Evolutionary conservation across 2,888 invertebrate species (phyloP).

Genomic region (Limnephilus marmoratus): DNA sequence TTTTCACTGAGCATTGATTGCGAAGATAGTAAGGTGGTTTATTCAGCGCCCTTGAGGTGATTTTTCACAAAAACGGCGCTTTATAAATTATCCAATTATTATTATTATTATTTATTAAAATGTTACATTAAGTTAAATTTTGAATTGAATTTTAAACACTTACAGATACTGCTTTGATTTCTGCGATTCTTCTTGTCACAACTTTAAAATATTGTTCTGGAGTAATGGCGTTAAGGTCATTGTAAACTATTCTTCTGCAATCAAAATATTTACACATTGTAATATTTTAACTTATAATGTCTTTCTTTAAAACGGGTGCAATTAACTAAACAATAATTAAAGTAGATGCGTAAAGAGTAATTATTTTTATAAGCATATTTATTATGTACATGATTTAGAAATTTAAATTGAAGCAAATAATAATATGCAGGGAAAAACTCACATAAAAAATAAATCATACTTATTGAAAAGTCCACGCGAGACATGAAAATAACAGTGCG

Average conservation of each 20-base stretch:
- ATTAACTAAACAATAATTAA: neutral
- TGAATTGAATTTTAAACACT: constrained; percentile 70
- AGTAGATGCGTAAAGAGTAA: neutral
- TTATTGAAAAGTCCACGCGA: neutral
- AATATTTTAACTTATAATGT: neutral
- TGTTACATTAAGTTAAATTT: no score
- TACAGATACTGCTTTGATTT: constrained; percentile 93
- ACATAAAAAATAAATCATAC: neutral
- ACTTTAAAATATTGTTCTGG: constrained; percentile 97
- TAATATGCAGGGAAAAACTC: neutral
- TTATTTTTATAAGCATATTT: neutral
- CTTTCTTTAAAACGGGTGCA: neutral
- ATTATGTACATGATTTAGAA: neutral
- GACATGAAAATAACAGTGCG: constrained; percentile 2
- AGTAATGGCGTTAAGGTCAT: constrained; percentile 92
- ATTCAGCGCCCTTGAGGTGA: no score
- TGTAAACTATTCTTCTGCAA: constrained; percentile 91
- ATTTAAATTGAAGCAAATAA: neutral
- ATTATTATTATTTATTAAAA: no score
- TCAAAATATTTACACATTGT: constrained; percentile 18
- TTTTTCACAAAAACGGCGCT: no score
- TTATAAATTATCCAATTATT: no score
- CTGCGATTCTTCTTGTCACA: constrained; percentile 90
- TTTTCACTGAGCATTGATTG: neutral
- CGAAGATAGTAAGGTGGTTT: neutral